phyloP scores from a whole-genome alignment of 2,797 vertebrate genomes.

The Dallia pectoralis region DNA sequence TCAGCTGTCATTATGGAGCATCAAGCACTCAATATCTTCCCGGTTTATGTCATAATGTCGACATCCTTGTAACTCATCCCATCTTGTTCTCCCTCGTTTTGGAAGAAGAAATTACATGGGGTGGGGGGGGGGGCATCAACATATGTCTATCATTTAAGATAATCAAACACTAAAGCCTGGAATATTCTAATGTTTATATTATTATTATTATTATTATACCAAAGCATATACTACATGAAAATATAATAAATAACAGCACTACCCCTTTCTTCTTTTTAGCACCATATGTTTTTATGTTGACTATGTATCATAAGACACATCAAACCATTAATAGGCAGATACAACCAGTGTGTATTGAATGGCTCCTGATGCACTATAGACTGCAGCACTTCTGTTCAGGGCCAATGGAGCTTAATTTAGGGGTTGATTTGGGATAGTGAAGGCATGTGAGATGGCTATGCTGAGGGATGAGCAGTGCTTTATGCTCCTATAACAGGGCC shows the following conservation, averaged over 20 bases:
- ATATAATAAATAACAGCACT: not conserved
- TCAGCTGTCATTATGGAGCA: slow-evolving; percentile 68
- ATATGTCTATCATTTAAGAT: not conserved
- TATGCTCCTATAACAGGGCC: slow-evolving; percentile 63
- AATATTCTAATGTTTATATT: not conserved
- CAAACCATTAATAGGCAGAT: slow-evolving; percentile 18
- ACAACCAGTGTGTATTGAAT: not conserved
- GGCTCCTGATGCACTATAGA: not conserved
- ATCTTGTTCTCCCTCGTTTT: slow-evolving; percentile 29
- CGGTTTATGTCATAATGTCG: slow-evolving; percentile 43
- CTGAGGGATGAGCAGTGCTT: slow-evolving; percentile 41
- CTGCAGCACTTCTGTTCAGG: not conserved
- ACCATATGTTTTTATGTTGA: slow-evolving; percentile 6
- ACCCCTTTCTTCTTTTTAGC: not conserved
- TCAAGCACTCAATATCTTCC: slow-evolving; percentile 57
- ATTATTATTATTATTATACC: not conserved
- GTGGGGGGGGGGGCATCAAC: not conserved
- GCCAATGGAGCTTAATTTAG: not conserved
- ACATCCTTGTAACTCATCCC: slow-evolving; percentile 45
- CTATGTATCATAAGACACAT: slow-evolving; percentile 4
- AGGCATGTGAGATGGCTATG: slow-evolving; percentile 33
- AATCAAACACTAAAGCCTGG: not conserved
- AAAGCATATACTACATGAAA: not conserved
- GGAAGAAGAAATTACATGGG: slow-evolving; percentile 7
- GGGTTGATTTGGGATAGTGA: slow-evolving; percentile 2